Percentiles rank a stretch among this genome's conserved stretches.
phyloP scores from a whole-genome alignment of 2,888 invertebrate genomes.

The Spialia ferax region DNA sequence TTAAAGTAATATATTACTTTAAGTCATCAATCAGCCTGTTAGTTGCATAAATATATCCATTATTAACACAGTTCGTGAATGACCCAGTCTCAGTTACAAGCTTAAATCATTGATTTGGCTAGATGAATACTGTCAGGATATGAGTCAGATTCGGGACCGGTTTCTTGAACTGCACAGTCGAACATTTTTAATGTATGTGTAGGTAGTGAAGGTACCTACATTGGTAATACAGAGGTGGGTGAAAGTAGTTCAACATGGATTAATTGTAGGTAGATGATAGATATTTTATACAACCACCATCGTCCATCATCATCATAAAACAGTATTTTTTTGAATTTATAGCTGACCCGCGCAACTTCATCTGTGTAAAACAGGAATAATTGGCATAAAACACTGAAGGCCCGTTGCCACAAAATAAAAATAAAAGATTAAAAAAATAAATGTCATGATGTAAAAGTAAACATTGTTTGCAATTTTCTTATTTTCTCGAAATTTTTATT shows the following conservation, averaged over 20 bases:
- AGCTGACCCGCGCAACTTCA: too few species aligned
- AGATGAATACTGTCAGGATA: conserved; percentile 56
- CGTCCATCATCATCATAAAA: background rate
- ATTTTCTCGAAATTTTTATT: too few species aligned
- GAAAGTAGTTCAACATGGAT: conserved; percentile 60
- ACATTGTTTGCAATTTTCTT: too few species aligned
- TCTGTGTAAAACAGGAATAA: too few species aligned
- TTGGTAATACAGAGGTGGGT: conserved; percentile 53
- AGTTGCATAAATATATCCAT: background rate
- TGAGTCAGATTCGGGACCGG: conserved; percentile 73
- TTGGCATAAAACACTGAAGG: too few species aligned
- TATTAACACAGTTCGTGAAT: conserved; percentile 5
- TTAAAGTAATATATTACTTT: conserved; percentile 7
- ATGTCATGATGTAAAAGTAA: too few species aligned
- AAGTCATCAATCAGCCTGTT: conserved; percentile 22
- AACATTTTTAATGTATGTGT: conserved; percentile 52
- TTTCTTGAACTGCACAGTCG: conserved; percentile 60
- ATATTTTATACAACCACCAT: background rate
- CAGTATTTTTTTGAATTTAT: too few species aligned
- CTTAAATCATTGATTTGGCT: conserved; percentile 34
- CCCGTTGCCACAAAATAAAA: too few species aligned
- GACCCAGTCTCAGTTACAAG: conserved; percentile 27
- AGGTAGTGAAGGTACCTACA: too few species aligned
- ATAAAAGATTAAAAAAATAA: too few species aligned
- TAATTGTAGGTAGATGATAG: conserved; percentile 20